These are phyloP conservation scores for Leptosomus discolor DNA, from an alignment of 2,113 vertebrate genomes.

Conservation along the genomic window DNA sequence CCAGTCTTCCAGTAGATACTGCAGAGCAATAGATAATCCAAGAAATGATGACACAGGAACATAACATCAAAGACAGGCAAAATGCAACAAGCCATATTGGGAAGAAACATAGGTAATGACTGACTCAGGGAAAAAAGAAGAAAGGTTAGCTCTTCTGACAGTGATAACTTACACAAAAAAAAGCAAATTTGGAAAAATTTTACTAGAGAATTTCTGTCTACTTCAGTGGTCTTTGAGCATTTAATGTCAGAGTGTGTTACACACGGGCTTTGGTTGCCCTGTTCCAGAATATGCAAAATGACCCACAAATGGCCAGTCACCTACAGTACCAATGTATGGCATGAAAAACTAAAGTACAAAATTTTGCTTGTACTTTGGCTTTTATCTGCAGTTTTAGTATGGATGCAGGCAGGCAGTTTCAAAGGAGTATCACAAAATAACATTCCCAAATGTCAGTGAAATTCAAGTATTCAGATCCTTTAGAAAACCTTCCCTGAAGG, in stretches of 20 bases:
- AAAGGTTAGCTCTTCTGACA: constrained; percentile 26
- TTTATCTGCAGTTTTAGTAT: neutral
- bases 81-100: neutral
- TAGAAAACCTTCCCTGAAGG: neutral
- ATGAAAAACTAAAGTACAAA: neutral
- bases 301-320: neutral
- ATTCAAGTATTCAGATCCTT: neutral
- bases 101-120: neutral
- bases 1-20: neutral
- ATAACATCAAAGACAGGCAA: neutral
- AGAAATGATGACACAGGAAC: neutral
- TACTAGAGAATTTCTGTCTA: neutral
- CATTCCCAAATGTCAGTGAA: neutral
- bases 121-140: neutral
- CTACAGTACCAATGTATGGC: neutral
- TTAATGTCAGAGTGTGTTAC: neutral
- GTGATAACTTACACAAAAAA: neutral
- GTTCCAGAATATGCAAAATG: neutral
- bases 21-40: neutral
- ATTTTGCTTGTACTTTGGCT: neutral
- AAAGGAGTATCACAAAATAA: neutral
- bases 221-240: neutral
- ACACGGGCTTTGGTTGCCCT: neutral
- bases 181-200: neutral
- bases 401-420: neutral